Conservation (phyloP, 1,140 invertebrate species). For the Carcinoscorpius rotundicauda region DNA sequence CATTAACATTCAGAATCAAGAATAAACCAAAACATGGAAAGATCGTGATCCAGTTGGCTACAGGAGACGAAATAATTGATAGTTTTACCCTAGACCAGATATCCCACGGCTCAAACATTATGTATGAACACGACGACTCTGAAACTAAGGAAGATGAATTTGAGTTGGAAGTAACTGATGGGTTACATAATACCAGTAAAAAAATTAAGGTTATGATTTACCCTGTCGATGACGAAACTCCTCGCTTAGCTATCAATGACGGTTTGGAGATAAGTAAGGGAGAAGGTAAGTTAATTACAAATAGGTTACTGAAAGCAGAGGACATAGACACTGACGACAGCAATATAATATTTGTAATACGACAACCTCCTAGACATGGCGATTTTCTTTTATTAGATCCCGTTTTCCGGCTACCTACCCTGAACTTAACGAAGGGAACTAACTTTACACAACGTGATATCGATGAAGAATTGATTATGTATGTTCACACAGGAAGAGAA, state of each 20-base stretch:
- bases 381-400: slow-evolving; percentile 24
- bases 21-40: slow-evolving; percentile 32
- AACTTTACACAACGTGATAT: slow-evolving; percentile 37
- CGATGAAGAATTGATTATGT: slow-evolving; percentile 29
- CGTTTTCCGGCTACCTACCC: slow-evolving; percentile 18
- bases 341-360: slow-evolving; percentile 31
- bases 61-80: slow-evolving; percentile 27
- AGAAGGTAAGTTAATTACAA: slow-evolving; percentile 30
- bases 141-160: slow-evolving; percentile 33
- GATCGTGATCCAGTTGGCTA: slow-evolving; percentile 27
- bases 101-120: slow-evolving; percentile 29
- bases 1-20: slow-evolving; percentile 30
- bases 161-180: slow-evolving; percentile 33
- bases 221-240: slow-evolving; percentile 37
- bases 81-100: slow-evolving; percentile 34
- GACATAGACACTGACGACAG: slow-evolving; percentile 34
- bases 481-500: slow-evolving; percentile 31
- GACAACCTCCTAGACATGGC: slow-evolving; percentile 31
- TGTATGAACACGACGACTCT: slow-evolving; percentile 36
- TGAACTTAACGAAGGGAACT: slow-evolving; percentile 30
- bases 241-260: slow-evolving; percentile 33
- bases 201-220: slow-evolving; percentile 32
- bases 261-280: slow-evolving; percentile 32
- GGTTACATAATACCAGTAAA: slow-evolving; percentile 30
- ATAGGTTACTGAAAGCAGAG: slow-evolving; percentile 31